phyloP scores from a whole-genome alignment of 2,888 invertebrate genomes.

The Linnaemya tessellans region DNA sequence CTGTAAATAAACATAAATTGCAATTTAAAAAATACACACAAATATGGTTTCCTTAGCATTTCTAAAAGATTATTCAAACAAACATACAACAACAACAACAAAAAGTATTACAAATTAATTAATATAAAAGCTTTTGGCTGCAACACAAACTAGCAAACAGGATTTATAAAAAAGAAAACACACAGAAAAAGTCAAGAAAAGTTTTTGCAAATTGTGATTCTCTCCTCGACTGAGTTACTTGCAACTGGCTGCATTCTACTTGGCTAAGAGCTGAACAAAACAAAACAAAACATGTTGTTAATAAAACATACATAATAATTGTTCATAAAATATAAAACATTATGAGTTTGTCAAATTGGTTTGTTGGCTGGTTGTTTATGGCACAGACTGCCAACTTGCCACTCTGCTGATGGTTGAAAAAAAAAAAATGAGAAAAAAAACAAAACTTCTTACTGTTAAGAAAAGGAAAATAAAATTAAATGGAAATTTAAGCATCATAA shows the following conservation, averaged over 20 bases:
- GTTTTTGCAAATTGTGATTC: constrained; percentile 32
- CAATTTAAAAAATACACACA: constrained; percentile 64
- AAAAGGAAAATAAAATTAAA: constrained; percentile 37
- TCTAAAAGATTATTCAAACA: constrained; percentile 26
- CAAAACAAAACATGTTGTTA: constrained; percentile 69
- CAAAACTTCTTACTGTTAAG: constrained; percentile 3
- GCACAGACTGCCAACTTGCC: constrained; percentile 39
- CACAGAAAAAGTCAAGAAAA: constrained; percentile 43
- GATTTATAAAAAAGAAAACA: constrained; percentile 35
- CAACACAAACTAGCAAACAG: constrained; percentile 45
- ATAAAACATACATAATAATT: constrained; percentile 83
- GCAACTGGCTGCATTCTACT: constrained; percentile 34
- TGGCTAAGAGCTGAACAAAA: constrained; percentile 41
- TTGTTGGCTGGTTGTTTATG: constrained; percentile 74
- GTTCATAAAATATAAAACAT: constrained; percentile 81
- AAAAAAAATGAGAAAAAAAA: too few relatives aligned
- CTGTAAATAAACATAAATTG: constrained; percentile 66
- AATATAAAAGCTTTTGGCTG: constrained; percentile 69
- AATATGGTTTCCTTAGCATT: constrained; percentile 24
- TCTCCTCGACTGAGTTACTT: neutral
- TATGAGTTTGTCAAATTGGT: constrained; percentile 81
- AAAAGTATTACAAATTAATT: constrained; percentile 67
- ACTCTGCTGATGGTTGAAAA: constrained; percentile 8
- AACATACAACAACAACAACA: too few relatives aligned
- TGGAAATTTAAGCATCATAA: constrained; percentile 67